Base-by-base conservation (phyloP, 2,888 invertebrate species). In the Cheilosia soror region DNA sequence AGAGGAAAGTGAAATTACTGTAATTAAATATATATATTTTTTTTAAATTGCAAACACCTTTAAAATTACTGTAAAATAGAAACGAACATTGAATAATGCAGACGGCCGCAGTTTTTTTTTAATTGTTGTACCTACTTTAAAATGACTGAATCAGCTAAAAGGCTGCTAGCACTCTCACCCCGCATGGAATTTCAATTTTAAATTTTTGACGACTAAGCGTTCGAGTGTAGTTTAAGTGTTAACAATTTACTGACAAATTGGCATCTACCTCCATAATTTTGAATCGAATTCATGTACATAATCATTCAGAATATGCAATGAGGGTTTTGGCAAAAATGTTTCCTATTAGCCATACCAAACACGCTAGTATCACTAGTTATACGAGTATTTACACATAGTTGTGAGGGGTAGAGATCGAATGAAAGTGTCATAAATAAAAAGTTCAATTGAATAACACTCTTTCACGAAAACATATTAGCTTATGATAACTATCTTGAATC, bases 1-100 rank as follows among this genome's bases (percentile, higher is more conserved):
- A 15, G 58, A 63, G 44, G 71, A 82, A 82, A 82, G 81, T 82
- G 71, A 82, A 71, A 58, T 75, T 68, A 31, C 57, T 57, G 20
- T 20, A 13, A 66, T 42, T 11, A 68, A 75, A 49, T 55, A 29
- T 31, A 62, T 20, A 20, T n/a, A n/a, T n/a, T 20, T 20, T 66
- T 60, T 65, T 31, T 44, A 58, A 58, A 60, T 66, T 60, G 20
- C 15, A 73, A 44, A 5, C 58, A 60, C 33, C 60, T 20, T 37
- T 7, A 31, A 40, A 58, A 44, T 51, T 15, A 15, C 49, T 37
- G 7, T 13, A 63, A 47, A 5, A 78, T 31, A 71, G 44, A 53
- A 44, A 33, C 42, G 63, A 53, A 73, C 33, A 49, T 13, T 29
- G 29, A 20, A 2, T 20, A 20, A 20, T 20, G 20, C 20, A 20